phyloP scores from a whole-genome alignment of 2,888 invertebrate species.

The Linhomoeus sp. region DNA sequence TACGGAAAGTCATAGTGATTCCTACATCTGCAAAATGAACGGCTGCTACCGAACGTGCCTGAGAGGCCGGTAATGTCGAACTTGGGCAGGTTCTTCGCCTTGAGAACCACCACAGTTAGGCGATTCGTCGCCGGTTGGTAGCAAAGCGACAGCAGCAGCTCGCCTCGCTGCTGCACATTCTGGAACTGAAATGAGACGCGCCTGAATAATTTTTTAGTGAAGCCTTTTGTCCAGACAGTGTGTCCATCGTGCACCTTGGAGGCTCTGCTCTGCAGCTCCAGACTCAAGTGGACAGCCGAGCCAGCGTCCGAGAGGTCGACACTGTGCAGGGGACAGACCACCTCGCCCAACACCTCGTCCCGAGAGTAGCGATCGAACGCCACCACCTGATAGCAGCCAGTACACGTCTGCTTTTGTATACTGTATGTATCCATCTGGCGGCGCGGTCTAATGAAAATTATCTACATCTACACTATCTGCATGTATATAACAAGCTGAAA shows the following conservation, averaged over 20 bases:
- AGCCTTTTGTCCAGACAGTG: neutral
- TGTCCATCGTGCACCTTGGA: slow-evolving; percentile 2
- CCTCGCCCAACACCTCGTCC: slow-evolving; percentile 94
- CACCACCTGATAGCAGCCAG: slow-evolving; percentile 26
- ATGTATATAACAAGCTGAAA: no score
- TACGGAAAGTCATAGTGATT: no score
- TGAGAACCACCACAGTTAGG: slow-evolving; percentile 82
- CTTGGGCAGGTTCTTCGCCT: slow-evolving; percentile 87
- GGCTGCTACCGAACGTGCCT: slow-evolving; percentile 7
- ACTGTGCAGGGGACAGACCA: slow-evolving; percentile 45
- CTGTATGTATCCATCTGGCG: no score
- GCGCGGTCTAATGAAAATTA: no score
- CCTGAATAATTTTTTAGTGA: no score
- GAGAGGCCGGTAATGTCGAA: slow-evolving; percentile 46
- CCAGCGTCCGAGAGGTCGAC: slow-evolving; percentile 42
- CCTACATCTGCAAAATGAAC: neutral
- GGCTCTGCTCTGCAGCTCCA: slow-evolving; percentile 5
- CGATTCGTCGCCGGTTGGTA: slow-evolving; percentile 93
- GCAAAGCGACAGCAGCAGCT: slow-evolving; percentile 80
- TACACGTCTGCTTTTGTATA: no score
- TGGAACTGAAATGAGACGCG: slow-evolving; percentile 26
- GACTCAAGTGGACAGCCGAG: neutral
- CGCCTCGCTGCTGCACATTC: slow-evolving; percentile 83
- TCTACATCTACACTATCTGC: no score
- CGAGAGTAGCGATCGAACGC: slow-evolving; percentile 93